phyloP scores from a whole-genome alignment of 2,888 invertebrate species.

The Cosmia trapezina region DNA sequence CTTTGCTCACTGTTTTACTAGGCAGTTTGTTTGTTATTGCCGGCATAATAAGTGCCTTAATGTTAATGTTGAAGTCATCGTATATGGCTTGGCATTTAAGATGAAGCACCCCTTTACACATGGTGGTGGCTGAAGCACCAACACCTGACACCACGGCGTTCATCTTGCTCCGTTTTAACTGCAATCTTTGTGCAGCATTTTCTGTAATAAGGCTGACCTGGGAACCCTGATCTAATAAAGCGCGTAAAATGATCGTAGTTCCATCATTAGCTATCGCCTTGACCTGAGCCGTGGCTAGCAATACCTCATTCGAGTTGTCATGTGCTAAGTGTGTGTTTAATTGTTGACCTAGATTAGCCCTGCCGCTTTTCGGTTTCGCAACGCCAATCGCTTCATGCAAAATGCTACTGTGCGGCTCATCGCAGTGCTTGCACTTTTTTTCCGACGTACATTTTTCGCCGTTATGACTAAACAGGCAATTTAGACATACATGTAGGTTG shows the following conservation, averaged over 20 bases:
- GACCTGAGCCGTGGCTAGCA: background rate
- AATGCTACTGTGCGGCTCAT: constrained; percentile 3
- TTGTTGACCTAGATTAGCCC: constrained; percentile 14
- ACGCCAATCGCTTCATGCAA: constrained; percentile 2
- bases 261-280: too few species aligned
- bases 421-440: constrained; percentile 6
- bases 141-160: too few species aligned
- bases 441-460: constrained; percentile 7
- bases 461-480: constrained; percentile 3
- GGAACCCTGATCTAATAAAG: too few species aligned
- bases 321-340: constrained; percentile 7
- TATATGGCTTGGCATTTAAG: constrained; percentile 1
- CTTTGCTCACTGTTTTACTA: constrained; percentile 1
- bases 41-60: constrained; percentile 3
- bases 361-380: background rate
- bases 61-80: background rate
- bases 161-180: too few species aligned
- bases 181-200: too few species aligned
- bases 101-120: background rate
- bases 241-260: too few species aligned
- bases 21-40: constrained; percentile 8
- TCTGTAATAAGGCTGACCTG: too few species aligned
- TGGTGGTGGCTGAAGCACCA: too few species aligned
- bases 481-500: background rate
- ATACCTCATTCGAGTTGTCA: constrained; percentile 2